Evolutionary conservation across 1,140 invertebrate genomes (phyloP).

Genomic region (Zaprionus lachaisei): DNA sequence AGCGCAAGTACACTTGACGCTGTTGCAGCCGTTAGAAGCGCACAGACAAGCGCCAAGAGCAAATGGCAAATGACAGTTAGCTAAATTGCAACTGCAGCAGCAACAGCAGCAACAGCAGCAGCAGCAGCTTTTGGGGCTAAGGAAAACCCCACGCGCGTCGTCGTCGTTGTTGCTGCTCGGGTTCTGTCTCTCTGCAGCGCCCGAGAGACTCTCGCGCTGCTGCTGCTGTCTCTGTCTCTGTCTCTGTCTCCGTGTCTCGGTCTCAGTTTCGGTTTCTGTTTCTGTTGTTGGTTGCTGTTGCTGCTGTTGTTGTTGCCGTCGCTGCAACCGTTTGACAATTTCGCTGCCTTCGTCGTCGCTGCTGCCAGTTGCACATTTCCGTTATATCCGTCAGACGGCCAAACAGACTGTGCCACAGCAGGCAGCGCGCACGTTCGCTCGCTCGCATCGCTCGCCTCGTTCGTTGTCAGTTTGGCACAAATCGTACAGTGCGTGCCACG

Average conservation of each 20-base stretch:
- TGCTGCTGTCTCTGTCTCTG: slow-evolving; percentile 14
- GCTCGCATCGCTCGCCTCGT: background rate
- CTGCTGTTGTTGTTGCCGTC: slow-evolving; percentile 17
- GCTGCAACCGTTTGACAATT: slow-evolving; percentile 69
- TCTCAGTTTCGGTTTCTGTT: slow-evolving; percentile 25
- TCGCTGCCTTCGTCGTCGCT: slow-evolving; percentile 55
- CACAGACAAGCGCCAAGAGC: slow-evolving; percentile 40
- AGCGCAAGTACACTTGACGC: slow-evolving; percentile 58
- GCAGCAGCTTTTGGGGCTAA: slow-evolving; percentile 59
- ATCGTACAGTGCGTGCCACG: slow-evolving; percentile 30
- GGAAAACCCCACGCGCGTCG: slow-evolving; percentile 60
- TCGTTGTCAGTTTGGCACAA: slow-evolving; percentile 9
- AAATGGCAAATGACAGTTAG: slow-evolving; percentile 48
- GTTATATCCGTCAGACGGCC: slow-evolving; percentile 75
- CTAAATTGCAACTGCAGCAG: slow-evolving; percentile 31
- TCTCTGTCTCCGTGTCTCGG: slow-evolving; percentile 39
- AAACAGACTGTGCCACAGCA: slow-evolving; percentile 49
- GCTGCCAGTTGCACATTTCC: slow-evolving; percentile 80
- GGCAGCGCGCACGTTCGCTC: slow-evolving; percentile 13
- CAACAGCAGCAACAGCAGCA: slow-evolving; percentile 27
- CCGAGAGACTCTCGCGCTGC: background rate
- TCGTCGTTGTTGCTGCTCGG: slow-evolving; percentile 36
- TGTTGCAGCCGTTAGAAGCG: slow-evolving; percentile 59
- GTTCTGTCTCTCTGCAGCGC: slow-evolving; percentile 40
- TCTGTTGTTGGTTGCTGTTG: slow-evolving; percentile 22